These are phyloP conservation scores for Anhinga rufa DNA, from an alignment of 2,113 vertebrate genomes.

Conservation along the genomic window DNA sequence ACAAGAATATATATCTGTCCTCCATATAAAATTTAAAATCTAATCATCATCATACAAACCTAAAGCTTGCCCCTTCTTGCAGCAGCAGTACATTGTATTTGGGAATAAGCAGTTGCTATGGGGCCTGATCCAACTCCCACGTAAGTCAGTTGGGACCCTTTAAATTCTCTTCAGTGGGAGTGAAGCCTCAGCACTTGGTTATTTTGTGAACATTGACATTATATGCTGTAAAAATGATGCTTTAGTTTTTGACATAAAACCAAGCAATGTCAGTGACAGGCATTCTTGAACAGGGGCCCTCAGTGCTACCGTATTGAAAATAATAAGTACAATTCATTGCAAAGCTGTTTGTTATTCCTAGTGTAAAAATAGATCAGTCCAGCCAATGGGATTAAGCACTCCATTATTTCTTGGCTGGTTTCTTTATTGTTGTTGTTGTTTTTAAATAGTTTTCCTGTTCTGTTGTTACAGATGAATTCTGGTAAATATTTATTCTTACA, in stretches of 20 bases:
- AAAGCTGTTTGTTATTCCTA: conserved; percentile 31
- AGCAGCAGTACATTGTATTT: background rate
- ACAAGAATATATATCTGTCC: background rate
- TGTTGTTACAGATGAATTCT: conserved; percentile 51
- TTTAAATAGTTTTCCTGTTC: conserved; percentile 52
- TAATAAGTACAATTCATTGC: background rate
- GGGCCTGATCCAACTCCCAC: background rate
- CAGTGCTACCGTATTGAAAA: background rate
- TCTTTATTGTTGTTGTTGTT: conserved; percentile 35
- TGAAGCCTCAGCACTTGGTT: background rate
- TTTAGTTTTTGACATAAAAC: background rate
- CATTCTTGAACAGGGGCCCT: background rate
- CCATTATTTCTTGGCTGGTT: background rate
- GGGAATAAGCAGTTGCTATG: background rate
- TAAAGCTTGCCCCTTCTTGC: background rate
- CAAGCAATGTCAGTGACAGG: background rate
- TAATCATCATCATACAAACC: background rate
- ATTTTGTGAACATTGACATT: background rate
- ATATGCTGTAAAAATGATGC: background rate
- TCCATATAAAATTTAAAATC: background rate
- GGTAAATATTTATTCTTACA: conserved; percentile 53
- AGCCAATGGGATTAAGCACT: background rate
- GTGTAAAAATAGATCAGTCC: conserved; percentile 35
- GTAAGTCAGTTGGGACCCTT: background rate
- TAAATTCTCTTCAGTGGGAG: background rate